Percentiles rank a stretch among this genome's conserved stretches.
Conservation (phyloP, 2,888 invertebrate genomes). For the Pollenia labialis region DNA sequence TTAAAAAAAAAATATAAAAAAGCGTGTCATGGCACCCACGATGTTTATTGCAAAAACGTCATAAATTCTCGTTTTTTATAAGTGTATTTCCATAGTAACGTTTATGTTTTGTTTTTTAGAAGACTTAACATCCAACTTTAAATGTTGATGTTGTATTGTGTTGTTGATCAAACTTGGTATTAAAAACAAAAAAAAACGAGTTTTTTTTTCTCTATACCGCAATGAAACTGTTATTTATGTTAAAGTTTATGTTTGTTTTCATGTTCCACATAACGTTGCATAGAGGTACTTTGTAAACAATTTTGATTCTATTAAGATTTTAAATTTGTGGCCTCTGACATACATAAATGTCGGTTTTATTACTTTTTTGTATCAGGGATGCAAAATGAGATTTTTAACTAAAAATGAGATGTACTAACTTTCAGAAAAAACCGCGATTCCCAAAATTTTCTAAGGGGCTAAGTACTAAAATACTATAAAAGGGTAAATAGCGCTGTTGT, state of each 20-base stretch:
- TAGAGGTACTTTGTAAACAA: background rate
- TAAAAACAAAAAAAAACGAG: background rate
- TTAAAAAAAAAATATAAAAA: constrained; percentile 6
- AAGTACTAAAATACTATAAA: too few species aligned
- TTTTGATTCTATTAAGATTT: background rate
- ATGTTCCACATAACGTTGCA: constrained; percentile 25
- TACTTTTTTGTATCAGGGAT: background rate
- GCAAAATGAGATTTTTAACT: background rate
- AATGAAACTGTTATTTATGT: constrained; percentile 47
- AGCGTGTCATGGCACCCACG: constrained; percentile 55
- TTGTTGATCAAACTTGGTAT: constrained; percentile 36
- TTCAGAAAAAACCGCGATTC: too few species aligned
- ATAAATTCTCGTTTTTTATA: constrained; percentile 42
- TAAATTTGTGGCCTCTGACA: constrained; percentile 10
- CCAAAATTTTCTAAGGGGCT: too few species aligned
- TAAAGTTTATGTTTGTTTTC: constrained; percentile 6
- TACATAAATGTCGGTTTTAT: constrained; percentile 16
- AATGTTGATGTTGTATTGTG: constrained; percentile 18
- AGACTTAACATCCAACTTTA: constrained; percentile 20
- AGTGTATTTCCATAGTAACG: constrained; percentile 19
- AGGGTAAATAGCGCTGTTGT: too few species aligned
- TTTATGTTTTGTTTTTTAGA: constrained; percentile 12
- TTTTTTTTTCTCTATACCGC: constrained; percentile 9
- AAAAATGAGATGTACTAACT: too few species aligned
- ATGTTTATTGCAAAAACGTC: constrained; percentile 30